Evolutionary conservation across 2,797 vertebrate species (phyloP).

Genomic region (Emys orbicularis): DNA sequence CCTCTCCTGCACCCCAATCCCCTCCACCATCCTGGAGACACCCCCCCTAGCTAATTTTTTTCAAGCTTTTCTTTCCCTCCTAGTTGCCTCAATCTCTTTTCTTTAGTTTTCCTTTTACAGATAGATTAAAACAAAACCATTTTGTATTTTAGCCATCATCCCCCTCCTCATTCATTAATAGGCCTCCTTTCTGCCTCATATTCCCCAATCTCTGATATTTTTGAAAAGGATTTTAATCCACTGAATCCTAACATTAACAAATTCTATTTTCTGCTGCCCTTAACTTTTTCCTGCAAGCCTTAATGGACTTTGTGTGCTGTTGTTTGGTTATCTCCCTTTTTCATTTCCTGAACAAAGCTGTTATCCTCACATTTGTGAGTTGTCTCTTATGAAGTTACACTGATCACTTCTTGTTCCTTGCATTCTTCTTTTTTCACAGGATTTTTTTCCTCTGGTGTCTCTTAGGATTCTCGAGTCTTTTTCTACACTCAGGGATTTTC

Average conservation of each 20-base stretch:
- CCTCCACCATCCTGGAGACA: too few species aligned
- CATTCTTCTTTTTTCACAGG: neutral
- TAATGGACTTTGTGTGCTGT: neutral
- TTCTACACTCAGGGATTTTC: neutral
- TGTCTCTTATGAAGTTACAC: neutral
- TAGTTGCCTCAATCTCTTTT: neutral
- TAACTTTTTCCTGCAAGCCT: neutral
- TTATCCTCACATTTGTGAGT: neutral
- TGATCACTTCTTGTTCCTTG: too few species aligned
- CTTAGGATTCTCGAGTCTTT: neutral
- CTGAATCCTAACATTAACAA: neutral
- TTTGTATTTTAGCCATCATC: neutral
- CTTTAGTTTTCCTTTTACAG: neutral
- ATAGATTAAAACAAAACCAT: neutral
- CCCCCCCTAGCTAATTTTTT: neutral
- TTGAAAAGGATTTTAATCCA: neutral
- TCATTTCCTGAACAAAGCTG: neutral
- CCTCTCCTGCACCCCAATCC: too few species aligned
- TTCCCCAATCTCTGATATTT: neutral
- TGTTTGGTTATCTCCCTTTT: neutral
- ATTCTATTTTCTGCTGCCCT: neutral
- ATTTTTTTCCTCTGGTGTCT: neutral
- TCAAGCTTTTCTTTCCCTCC: neutral
- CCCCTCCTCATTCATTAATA: neutral
- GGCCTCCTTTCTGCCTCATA: neutral